Evolutionary conservation across 2,888 invertebrate species (phyloP).

Genomic region (Pristionchus japonicus): DNA sequence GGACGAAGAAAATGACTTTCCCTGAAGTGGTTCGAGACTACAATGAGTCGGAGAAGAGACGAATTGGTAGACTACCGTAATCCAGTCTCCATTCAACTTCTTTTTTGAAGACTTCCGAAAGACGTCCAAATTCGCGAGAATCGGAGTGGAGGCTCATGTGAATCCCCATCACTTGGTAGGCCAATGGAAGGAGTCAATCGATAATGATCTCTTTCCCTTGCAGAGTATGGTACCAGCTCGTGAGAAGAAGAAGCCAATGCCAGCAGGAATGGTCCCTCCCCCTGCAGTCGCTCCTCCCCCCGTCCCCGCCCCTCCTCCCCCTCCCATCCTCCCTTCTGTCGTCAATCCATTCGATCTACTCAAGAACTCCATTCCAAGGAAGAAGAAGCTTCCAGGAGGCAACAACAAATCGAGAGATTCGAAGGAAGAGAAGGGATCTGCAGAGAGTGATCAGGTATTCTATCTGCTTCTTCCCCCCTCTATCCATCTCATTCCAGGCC

Average conservation of each 20-base stretch:
- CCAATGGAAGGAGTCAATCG: not conserved
- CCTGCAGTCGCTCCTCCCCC: not conserved
- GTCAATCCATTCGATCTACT: not conserved
- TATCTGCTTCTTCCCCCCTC: not conserved
- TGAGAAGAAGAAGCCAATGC: constrained; percentile 25
- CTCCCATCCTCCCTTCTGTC: not conserved
- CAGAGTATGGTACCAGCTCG: constrained; percentile 14
- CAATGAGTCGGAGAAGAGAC: constrained; percentile 14
- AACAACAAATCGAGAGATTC: constrained; percentile 14
- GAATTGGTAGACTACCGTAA: not conserved
- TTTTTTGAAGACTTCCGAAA: constrained; percentile 11
- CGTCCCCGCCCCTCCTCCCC: not conserved
- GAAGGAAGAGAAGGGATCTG: constrained; percentile 32
- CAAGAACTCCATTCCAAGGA: not conserved
- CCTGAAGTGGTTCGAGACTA: not conserved
- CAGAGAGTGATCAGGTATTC: constrained; percentile 13
- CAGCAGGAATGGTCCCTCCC: not conserved
- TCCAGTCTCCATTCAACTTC: not conserved
- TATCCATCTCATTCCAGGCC: not conserved
- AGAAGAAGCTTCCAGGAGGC: not conserved
- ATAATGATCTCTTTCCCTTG: not conserved
- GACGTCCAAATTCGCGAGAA: constrained; percentile 7
- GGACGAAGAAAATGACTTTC: not conserved
- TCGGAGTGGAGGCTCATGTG: constrained; percentile 32
- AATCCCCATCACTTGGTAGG: constrained; percentile 25